Base-by-base conservation (phyloP, 1,140 invertebrate species). In the Helicoverpa zea region DNA sequence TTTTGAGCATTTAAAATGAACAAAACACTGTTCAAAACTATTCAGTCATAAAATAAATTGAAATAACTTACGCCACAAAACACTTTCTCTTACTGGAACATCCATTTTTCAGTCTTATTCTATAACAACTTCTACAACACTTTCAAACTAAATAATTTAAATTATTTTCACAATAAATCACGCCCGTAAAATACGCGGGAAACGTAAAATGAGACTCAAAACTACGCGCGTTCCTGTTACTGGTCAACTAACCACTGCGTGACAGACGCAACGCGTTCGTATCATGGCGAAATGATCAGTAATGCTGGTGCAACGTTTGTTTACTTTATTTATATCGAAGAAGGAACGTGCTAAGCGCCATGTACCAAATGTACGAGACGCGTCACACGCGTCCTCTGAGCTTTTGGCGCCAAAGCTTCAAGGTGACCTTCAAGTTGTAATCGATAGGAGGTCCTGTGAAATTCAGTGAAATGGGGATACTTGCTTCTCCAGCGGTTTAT, bases 71-170 rank as follows among this genome's bases (percentile, higher is more conserved):
- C 94, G 89, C 79, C 91, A 92, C 64, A 95, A 89, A 83, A 94
- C 76, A 86, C 94, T 94, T 87, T 93, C 94, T 82, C 87, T 94
- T 4, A 92, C 94, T 52, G 89, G 92, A 61, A 94, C 94, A 66
- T 94, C 93, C 90, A 94, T 93, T 81, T 51, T 86, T 54, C 70
- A 35, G 43, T 66, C 47, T 59, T 74, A 47, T 43, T 74, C 59
- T 47, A 10, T 23, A 47, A 52, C 4, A 70, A 70, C 1, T 12
- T 43, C 10, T 64, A 16, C 23, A n/a, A 23, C 10, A 58, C 9
- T 58, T 7, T 18, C 9, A 16, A 23, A 43, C 13, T 3, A 66
- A 47, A 47, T 12, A 4, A 23, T 18, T 12, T 18, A 12, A 66
- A 12, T 49, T 49, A 66, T 23, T 66, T 49, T 49, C 61, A 29